phyloP scores from a whole-genome alignment of 2,113 vertebrate species.

The Phaetusa simplex region DNA sequence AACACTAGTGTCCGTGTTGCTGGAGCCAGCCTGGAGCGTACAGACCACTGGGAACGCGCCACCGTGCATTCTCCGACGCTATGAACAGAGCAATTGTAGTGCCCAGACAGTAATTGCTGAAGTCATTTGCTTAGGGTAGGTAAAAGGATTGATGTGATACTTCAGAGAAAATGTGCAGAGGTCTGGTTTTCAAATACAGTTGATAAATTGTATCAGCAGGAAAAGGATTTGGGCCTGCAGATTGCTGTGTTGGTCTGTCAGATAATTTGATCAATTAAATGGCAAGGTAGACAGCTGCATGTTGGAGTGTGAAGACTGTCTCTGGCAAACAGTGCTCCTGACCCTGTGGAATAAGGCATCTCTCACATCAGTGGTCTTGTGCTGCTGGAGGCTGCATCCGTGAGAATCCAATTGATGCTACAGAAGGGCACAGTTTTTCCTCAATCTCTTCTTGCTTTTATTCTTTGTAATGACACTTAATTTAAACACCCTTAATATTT shows the following conservation, averaged over 20 bases:
- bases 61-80: accelerated
- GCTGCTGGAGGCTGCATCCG: neutral
- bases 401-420: neutral
- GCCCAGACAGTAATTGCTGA: neutral
- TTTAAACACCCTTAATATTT: neutral
- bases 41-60: accelerated
- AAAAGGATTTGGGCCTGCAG: neutral
- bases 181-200: neutral
- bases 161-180: neutral
- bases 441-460: neutral
- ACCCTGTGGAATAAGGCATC: neutral
- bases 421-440: neutral
- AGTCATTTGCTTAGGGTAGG: accelerated
- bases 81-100: neutral
- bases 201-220: neutral
- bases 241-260: accelerated
- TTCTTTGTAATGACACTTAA: neutral
- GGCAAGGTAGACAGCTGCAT: neutral
- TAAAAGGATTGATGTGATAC: neutral
- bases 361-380: accelerated
- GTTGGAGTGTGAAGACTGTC: neutral
- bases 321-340: neutral
- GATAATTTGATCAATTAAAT: neutral
- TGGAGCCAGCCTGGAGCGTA: neutral
- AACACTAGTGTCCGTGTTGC: accelerated